These are phyloP conservation scores for Menura novaehollandiae DNA, from an alignment of 2,113 vertebrate species.

Conservation along the genomic window DNA sequence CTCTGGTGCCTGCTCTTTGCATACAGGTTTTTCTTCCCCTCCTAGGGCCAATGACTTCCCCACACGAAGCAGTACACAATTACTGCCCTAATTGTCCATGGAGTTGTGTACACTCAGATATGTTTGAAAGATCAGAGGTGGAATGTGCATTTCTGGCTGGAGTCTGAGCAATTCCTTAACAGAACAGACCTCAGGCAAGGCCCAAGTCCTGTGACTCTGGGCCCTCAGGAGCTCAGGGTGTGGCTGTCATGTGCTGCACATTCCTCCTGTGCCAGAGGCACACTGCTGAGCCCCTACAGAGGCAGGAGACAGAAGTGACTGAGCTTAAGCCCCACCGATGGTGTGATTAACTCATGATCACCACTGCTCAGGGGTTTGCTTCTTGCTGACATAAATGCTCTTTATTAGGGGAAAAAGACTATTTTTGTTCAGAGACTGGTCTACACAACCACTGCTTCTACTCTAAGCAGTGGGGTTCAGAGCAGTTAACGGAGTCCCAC, in stretches of 20 bases:
- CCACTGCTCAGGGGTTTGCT: not conserved
- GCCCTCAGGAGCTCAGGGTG: not conserved
- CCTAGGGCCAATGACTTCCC: not conserved
- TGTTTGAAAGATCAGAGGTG: not conserved
- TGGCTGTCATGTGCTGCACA: not conserved
- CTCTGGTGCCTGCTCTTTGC: not conserved
- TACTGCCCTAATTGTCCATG: not conserved
- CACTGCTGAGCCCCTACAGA: too few species aligned
- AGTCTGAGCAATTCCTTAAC: not conserved
- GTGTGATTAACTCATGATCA: constrained; percentile 49
- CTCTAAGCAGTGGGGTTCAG: not conserved
- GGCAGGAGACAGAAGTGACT: not conserved
- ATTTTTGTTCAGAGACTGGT: not conserved
- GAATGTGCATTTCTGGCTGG: not conserved
- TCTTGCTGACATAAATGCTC: constrained; percentile 6
- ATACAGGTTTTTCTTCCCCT: not conserved
- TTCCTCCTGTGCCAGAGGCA: not conserved
- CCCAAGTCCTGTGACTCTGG: not conserved
- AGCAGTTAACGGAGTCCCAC: not conserved
- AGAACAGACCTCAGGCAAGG: not conserved
- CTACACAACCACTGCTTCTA: constrained; percentile 20
- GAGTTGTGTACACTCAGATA: not conserved
- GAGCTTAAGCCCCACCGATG: not conserved
- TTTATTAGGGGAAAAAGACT: not conserved
- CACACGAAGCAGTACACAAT: not conserved